Conservation (phyloP, 2,888 invertebrate species). For the Mesopsocus fuscifrons region DNA sequence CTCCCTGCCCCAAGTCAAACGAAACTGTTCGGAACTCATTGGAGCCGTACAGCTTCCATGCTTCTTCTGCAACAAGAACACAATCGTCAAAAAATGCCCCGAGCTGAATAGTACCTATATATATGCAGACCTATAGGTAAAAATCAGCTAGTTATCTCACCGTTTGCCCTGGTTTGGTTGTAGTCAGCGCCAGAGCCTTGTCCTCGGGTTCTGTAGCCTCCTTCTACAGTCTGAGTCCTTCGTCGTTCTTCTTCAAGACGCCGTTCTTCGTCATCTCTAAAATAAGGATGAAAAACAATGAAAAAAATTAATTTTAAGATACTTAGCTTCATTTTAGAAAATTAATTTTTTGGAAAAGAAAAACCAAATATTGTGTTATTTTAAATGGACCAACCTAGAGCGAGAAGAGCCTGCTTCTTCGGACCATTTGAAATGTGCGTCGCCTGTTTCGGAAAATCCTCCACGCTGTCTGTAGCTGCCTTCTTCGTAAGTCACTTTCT, state of each 20-base stretch:
- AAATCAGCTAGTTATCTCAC: not conserved
- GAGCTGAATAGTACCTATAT: too few relatives aligned
- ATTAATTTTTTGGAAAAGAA: too few relatives aligned
- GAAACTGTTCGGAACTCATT: conserved; percentile 8
- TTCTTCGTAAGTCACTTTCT: conserved; percentile 7
- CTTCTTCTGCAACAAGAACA: not conserved
- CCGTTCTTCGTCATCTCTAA: conserved; percentile 14
- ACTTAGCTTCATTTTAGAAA: too few relatives aligned
- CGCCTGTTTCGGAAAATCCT: not conserved
- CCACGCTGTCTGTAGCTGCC: not conserved
- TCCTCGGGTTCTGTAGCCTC: conserved; percentile 8
- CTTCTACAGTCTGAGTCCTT: conserved; percentile 10
- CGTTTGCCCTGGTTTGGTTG: not conserved
- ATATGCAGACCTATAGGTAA: too few relatives aligned
- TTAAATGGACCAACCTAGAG: too few relatives aligned
- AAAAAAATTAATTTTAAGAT: too few relatives aligned
- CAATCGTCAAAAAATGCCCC: too few relatives aligned
- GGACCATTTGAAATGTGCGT: not conserved
- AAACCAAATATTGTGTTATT: too few relatives aligned
- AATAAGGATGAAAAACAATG: not conserved
- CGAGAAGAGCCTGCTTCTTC: too few relatives aligned
- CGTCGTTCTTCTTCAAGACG: conserved; percentile 14
- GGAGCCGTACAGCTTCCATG: conserved; percentile 1
- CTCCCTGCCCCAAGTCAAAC: not conserved
- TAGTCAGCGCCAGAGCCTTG: not conserved